Conservation (phyloP, 2,113 vertebrate species). For the Ciconia maguari region DNA sequence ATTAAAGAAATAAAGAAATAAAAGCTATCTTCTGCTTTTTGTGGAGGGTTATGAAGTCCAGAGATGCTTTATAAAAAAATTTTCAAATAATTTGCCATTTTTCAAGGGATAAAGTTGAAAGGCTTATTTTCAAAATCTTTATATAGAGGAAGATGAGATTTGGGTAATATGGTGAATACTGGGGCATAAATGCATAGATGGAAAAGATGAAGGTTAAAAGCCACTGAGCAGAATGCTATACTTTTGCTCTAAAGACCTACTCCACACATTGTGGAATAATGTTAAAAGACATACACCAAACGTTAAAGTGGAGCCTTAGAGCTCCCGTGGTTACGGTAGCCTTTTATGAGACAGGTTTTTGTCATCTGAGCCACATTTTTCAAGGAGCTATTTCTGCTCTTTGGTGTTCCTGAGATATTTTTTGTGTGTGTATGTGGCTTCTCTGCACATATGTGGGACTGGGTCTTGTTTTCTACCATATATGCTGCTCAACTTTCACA, state of each 20-base stretch:
- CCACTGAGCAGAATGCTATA: background rate
- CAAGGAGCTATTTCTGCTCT: background rate
- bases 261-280: background rate
- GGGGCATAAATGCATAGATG: background rate
- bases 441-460: background rate
- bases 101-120: background rate
- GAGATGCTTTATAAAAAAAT: background rate
- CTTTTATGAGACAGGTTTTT: background rate
- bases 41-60: background rate
- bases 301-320: background rate
- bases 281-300: background rate
- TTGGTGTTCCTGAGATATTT: background rate
- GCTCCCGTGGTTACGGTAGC: rapidly evolving
- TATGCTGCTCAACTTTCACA: background rate
- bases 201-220: background rate
- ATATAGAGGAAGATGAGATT: background rate
- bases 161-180: background rate
- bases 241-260: background rate
- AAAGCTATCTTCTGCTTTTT: background rate
- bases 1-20: background rate
- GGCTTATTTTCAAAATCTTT: background rate
- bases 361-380: background rate
- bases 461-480: background rate
- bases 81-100: background rate
- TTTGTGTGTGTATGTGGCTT: background rate